These are phyloP conservation scores for Microtus pennsylvanicus DNA, from an alignment of 2,113 vertebrate genomes.

Conservation along the genomic window DNA sequence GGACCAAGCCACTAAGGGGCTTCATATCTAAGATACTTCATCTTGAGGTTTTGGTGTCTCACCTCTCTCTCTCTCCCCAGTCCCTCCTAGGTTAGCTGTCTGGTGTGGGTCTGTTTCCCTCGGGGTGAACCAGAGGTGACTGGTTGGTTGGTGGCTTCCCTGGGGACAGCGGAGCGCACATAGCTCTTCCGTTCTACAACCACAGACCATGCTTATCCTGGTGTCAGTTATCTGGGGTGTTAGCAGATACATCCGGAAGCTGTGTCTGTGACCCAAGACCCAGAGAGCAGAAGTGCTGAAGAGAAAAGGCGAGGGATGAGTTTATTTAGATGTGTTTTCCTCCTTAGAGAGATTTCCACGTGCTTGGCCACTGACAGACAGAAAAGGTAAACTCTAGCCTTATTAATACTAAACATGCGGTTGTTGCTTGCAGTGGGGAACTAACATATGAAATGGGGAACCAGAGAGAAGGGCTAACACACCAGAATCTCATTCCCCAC, in stretches of 20 bases:
- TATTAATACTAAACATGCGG: neutral
- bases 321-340: neutral
- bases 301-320: neutral
- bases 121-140: no score
- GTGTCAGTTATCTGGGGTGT: neutral
- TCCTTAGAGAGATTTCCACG: neutral
- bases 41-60: neutral
- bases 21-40: neutral
- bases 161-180: fast-evolving
- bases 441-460: neutral
- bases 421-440: neutral
- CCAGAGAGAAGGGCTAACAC: neutral
- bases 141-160: no score
- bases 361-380: neutral
- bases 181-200: neutral
- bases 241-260: neutral
- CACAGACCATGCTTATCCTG: neutral
- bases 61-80: fast-evolving
- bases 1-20: fast-evolving
- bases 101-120: neutral
- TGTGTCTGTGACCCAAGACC: no score
- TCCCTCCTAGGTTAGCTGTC: neutral
- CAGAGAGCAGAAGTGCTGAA: neutral
- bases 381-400: neutral
- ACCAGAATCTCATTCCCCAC: neutral